A percentile compares a stretch with the other conserved stretches of the same genome.
These are phyloP conservation scores for Mallateleia sp. DNA, from an alignment of 2,888 invertebrate species.

Conservation along the genomic window DNA sequence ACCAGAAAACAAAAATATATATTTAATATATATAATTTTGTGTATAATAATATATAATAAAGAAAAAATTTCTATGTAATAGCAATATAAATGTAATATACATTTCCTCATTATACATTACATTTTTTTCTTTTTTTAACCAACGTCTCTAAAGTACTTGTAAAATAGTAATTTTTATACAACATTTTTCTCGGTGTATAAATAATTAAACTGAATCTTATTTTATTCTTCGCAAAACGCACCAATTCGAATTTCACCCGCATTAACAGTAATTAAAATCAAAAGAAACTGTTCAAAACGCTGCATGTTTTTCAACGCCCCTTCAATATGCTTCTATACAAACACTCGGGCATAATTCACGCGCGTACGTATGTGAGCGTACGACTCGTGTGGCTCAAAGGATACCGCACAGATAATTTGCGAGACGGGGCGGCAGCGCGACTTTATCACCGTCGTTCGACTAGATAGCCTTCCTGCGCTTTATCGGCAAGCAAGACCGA, in stretches of 20 bases:
- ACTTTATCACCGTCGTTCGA: conserved; percentile 77
- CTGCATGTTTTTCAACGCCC: conserved; percentile 50
- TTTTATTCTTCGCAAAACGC: background rate
- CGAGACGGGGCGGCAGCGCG: conserved; percentile 74
- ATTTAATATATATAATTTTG: too few relatives aligned
- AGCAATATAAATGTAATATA: too few relatives aligned
- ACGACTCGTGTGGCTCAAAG: conserved; percentile 57
- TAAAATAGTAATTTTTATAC: too few relatives aligned
- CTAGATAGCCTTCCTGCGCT: conserved; percentile 74
- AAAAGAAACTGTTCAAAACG: conserved; percentile 31
- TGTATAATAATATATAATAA: too few relatives aligned
- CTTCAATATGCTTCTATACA: conserved; percentile 43
- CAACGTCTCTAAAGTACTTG: too few relatives aligned
- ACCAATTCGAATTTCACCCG: background rate
- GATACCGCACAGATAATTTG: conserved; percentile 79
- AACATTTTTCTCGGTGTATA: too few relatives aligned
- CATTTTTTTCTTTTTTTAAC: too few relatives aligned
- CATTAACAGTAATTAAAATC: conserved; percentile 32
- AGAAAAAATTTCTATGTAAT: too few relatives aligned
- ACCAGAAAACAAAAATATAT: too few relatives aligned
- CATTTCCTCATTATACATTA: too few relatives aligned
- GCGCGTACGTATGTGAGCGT: conserved; percentile 22
- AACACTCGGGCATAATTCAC: conserved; percentile 47
- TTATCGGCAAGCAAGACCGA: conserved; percentile 65
- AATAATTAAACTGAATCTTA: too few relatives aligned